Conservation (phyloP, 2,797 vertebrate genomes). For the Pseudochromis fuscus region DNA sequence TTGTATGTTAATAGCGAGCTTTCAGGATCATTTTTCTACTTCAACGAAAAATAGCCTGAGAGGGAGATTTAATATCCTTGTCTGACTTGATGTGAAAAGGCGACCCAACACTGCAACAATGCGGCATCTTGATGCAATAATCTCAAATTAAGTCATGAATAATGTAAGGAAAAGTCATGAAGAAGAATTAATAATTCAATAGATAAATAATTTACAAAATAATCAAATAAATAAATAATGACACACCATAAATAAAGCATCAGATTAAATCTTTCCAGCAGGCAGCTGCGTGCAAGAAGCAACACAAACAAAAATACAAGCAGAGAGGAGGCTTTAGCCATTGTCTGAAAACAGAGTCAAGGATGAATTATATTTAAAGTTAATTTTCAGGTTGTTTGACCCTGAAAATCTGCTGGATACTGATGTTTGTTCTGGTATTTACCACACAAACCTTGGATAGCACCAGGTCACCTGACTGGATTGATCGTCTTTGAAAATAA, state of each 20-base stretch:
- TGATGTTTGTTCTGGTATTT: neutral
- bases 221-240: conserved; percentile 99
- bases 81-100: conserved; percentile 89
- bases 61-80: conserved; percentile 96
- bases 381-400: conserved; percentile 28
- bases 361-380: conserved; percentile 16
- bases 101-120: conserved; percentile 94
- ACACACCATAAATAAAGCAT: conserved; percentile 97
- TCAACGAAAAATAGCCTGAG: conserved; percentile 88
- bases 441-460: neutral
- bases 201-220: conserved; percentile 99
- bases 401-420: neutral
- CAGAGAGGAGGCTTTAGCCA: conserved; percentile 51
- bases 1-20: conserved; percentile 83
- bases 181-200: conserved; percentile 99
- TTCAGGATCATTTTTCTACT: conserved; percentile 82
- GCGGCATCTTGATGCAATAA: conserved; percentile 98
- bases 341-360: conserved; percentile 22
- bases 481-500: too few species aligned
- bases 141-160: conserved; percentile 99
- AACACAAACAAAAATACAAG: conserved; percentile 87
- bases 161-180: conserved; percentile 96
- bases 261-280: conserved; percentile 95
- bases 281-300: conserved; percentile 89
- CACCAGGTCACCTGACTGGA: too few species aligned